Evolutionary conservation across 1,140 invertebrate species (phyloP), one percentile per base, ranked within the genome.

Genomic region (Drosophila pruinosa): DNA sequence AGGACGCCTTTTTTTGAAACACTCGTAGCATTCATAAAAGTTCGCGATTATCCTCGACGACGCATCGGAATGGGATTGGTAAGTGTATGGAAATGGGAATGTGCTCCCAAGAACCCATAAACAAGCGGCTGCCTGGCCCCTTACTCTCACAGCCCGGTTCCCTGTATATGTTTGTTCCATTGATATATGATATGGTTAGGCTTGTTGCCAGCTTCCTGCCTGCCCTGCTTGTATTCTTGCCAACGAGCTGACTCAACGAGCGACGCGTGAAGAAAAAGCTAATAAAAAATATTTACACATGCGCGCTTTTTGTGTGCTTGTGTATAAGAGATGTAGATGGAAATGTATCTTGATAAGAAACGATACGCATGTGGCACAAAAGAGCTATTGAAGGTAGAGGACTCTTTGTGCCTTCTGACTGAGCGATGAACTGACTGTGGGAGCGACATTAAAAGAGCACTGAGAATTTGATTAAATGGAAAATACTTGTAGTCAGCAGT

Each of bases 271-370:
- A 57, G 19, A 34, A 53, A 50, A 58, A 79, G 59, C 68, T 80
- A 83, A 79, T 86, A 86, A 86, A 85, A 85, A 77, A 86, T 86
- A 88, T 86, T 81, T 77, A 86, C 80, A 85, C 80, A 79, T 64
- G 81, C 73, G 57, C 53, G 62, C 62, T 36, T 45, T 58, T 67
- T 48, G 50, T 28, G 34, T 6, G 59, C 14, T 7, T 53, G 28
- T 45, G 39, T 28, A 31, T 28, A 15, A 2, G 50, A 62, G 48
- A 58, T 69, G 62, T 14, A 76, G 72, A 80, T 86, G 67, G 73
- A 81, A 86, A 77, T 85, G 81, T 86, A 85, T 85, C 69, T 81
- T 75, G 77, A 77, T 85, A 65, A 69, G 56, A 69, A 69, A 24
- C 56, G 54, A 61, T 62, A 54, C 56, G 63, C 59, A 41, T 64